phyloP scores from a whole-genome alignment of 2,113 vertebrate genomes.

The Xenopus borealis region DNA sequence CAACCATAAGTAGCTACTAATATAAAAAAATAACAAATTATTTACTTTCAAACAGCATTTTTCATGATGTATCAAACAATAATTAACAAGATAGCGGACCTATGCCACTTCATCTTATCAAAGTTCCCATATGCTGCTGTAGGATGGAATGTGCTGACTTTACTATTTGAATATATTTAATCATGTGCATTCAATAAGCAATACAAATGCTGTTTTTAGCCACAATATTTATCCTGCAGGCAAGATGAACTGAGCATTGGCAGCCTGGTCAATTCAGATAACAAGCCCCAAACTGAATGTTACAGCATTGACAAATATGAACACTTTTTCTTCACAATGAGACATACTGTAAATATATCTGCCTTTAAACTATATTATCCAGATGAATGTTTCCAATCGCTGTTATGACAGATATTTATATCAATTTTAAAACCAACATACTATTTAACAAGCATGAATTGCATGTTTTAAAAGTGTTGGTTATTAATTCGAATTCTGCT shows the following conservation, averaged over 20 bases:
- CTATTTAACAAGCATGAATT: too few species aligned
- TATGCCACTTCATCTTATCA: conserved; percentile 18
- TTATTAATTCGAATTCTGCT: too few species aligned
- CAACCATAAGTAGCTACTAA: too few species aligned
- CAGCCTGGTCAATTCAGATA: conserved; percentile 29
- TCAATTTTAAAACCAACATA: too few species aligned
- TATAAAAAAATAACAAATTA: too few species aligned
- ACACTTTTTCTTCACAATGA: too few species aligned
- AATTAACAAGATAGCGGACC: conserved; percentile 6
- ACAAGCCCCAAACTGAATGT: not conserved
- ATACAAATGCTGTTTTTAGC: conserved; percentile 1
- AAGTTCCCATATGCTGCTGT: conserved; percentile 18
- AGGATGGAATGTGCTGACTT: conserved; percentile 17
- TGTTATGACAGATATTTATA: too few species aligned
- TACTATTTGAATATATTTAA: conserved; percentile 4
- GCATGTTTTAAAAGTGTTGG: too few species aligned
- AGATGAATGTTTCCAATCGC: too few species aligned
- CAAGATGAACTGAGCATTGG: conserved; percentile 4
- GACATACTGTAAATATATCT: not conserved
- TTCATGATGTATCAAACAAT: not conserved
- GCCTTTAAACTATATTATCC: not conserved
- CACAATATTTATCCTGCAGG: conserved; percentile 27
- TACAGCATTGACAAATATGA: conserved; percentile 7
- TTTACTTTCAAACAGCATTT: too few species aligned
- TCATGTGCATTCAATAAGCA: conserved; percentile 18